A percentile compares a stretch with the other conserved stretches of the same genome.
These are phyloP conservation scores for Porites lobata DNA, from an alignment of 92 coral and sea anemone genomes.

Conservation along the genomic window DNA sequence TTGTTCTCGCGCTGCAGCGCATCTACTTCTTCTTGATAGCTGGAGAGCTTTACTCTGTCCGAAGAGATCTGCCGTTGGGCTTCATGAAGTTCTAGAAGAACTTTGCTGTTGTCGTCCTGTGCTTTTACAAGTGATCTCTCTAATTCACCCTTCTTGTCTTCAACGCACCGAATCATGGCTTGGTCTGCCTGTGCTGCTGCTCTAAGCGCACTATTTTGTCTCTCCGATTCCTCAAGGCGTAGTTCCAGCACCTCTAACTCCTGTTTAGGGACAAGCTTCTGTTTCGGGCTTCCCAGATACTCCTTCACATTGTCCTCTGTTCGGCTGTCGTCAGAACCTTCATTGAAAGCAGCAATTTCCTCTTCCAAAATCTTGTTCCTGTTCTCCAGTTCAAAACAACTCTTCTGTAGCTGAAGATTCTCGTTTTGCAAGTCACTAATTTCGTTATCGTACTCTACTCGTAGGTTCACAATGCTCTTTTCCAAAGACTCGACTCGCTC, in stretches of 20 bases:
- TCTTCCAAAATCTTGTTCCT: slow-evolving; percentile 40
- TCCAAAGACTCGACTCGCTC: slow-evolving; percentile 87
- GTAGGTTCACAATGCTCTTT: slow-evolving; percentile 83
- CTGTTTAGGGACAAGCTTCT: slow-evolving; percentile 44
- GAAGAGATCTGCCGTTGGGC: slow-evolving; percentile 82
- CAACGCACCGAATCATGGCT: slow-evolving; percentile 84
- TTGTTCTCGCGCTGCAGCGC: slow-evolving; percentile 79
- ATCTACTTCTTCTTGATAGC: slow-evolving; percentile 83
- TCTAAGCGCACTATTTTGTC: slow-evolving; percentile 82
- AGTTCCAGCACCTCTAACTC: slow-evolving; percentile 76
- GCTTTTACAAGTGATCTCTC: slow-evolving; percentile 80
- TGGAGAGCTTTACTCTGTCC: slow-evolving; percentile 80
- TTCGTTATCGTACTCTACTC: slow-evolving; percentile 88
- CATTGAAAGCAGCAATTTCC: not conserved
- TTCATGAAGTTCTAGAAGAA: slow-evolving; percentile 86
- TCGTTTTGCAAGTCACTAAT: slow-evolving; percentile 82
- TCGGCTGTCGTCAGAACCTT: slow-evolving; percentile 10
- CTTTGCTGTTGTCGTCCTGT: slow-evolving; percentile 77
- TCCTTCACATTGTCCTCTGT: slow-evolving; percentile 11
- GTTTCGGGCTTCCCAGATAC: slow-evolving; percentile 1
- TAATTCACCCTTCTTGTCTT: slow-evolving; percentile 80
- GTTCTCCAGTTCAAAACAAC: slow-evolving; percentile 83
- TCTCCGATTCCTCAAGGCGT: slow-evolving; percentile 85
- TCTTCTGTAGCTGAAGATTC: slow-evolving; percentile 79
- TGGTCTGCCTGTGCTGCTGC: slow-evolving; percentile 95